Conservation (phyloP, 2,797 vertebrate genomes). For the Labeo calbasu region DNA sequence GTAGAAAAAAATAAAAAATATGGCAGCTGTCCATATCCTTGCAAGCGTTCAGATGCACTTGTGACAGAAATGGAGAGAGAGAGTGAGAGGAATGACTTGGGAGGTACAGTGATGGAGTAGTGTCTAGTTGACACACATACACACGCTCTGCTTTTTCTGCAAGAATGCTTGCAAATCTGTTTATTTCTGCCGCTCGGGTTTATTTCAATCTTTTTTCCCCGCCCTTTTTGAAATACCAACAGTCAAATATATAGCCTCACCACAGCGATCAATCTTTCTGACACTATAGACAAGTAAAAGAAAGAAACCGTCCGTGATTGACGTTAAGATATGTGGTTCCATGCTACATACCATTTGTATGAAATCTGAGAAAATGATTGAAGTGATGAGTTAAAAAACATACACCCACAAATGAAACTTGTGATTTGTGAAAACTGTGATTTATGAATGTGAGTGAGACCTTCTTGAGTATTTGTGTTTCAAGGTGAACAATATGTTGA, state of each 20-base stretch:
- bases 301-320: constrained; percentile 43
- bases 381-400: background rate
- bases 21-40: constrained; percentile 34
- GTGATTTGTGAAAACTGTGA: background rate
- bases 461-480: constrained; percentile 3
- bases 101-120: constrained; percentile 24
- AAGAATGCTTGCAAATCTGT: constrained; percentile 43
- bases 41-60: background rate
- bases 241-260: constrained; percentile 9
- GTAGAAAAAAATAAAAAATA: background rate
- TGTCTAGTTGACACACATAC: constrained; percentile 18
- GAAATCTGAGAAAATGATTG: constrained; percentile 14
- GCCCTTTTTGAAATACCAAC: constrained; percentile 25
- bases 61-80: background rate
- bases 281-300: constrained; percentile 41
- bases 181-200: constrained; percentile 45
- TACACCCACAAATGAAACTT: background rate
- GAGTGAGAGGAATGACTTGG: constrained; percentile 22
- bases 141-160: constrained; percentile 37
- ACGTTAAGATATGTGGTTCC: constrained; percentile 49
- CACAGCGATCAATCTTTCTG: constrained; percentile 51
- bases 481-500: background rate
- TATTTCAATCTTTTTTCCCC: constrained; percentile 45
- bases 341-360: background rate
- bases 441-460: constrained; percentile 20